Evolutionary conservation across 2,113 vertebrate species (phyloP), one percentile per base, ranked within the genome.

Genomic region (Etheostoma spectabile): DNA sequence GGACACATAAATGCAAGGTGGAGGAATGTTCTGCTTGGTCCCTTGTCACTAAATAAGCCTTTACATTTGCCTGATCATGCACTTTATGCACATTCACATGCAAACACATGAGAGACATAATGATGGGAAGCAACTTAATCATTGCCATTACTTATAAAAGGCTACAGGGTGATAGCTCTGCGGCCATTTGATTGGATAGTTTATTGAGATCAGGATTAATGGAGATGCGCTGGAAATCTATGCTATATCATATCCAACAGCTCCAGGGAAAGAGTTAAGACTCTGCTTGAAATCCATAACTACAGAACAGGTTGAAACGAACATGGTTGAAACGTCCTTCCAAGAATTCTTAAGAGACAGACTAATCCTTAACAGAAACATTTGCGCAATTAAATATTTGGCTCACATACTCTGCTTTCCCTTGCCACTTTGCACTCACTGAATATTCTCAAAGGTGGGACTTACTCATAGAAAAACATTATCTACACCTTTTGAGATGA

Each of bases 301-400:
- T 74, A 78, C 72, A 72, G 66, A 16, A 16, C 63, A 66, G 78
- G 79, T 74, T 88, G 83, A 81, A 82, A 84, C 12, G 18, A 62
- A 83, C 72, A 81, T 86, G 78, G 75, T 70, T 84, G 64, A 83
- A 78, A 75, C 35, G 42, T 84, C 81, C 79, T 84, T 88, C 79
- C 78, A 88, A 67, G 74, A 88, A 87, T 79, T 79, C 89, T 89
- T 88, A 57, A 55, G 84, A 89, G 85, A 89, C 68, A 11, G 75
- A 86, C 73, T 90, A 86, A 91, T 91, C 92, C 87, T 86, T 72
- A 79, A 73, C 84, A 91, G 82, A 92, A 91, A 93, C 74, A 77
- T 87, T 83, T 88, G 59, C 71, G 71, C 85, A 87, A 92, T 91
- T 91, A 88, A 89, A 87, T 82, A 89, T 90, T 90, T 87, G 86